Evolutionary conservation across 2,797 vertebrate genomes (phyloP), one percentile per base, ranked within the genome.

Genomic region (Garrulus glandarius): DNA sequence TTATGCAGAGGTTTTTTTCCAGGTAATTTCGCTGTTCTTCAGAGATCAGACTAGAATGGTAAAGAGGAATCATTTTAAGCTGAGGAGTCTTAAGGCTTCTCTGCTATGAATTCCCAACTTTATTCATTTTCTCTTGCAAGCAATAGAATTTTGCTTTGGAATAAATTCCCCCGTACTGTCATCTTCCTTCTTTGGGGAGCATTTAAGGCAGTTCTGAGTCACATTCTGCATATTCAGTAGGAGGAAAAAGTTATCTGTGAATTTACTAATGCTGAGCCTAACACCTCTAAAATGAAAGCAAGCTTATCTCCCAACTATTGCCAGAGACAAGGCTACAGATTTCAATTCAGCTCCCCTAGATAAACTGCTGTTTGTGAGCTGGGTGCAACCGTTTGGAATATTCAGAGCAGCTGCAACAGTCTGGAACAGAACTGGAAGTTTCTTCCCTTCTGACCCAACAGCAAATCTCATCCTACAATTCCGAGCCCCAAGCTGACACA

Each of bases 1-100:
- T 96, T 93, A 96, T 96, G 87, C 82, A 84, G 57, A 49, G 16
- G 2, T 10, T 64, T 94, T 82, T 82, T 94, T 96, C 91, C 64
- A 57, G 81, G 79, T 93, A 49, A 94, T 93, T 97, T 95, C 92
- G 57, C 34, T 83, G 50, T 89, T 95, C 94, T 91, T 96, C 84
- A 70, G 91, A 87, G 87, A 86, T 92, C 3, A 5, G 44, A 71
- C 44, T 52, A 78, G 75, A 95, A 96, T 65, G 22, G 89, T 50
- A 89, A 93, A 89, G 65, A 92, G 53, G 46, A 94, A 90, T 67
- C 83, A 97, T 93, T 86, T 93, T 91, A 94, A 96, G 41, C 87
- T 50, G 67, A 91, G 93, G 65, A 55, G n/a, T 93, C 78, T 97
- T 89, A 91, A 88, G 67, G 21, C 11, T 92, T 87, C 84, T 81